Base-by-base conservation (phyloP, 2,888 invertebrate genomes). In the Busseola fusca region DNA sequence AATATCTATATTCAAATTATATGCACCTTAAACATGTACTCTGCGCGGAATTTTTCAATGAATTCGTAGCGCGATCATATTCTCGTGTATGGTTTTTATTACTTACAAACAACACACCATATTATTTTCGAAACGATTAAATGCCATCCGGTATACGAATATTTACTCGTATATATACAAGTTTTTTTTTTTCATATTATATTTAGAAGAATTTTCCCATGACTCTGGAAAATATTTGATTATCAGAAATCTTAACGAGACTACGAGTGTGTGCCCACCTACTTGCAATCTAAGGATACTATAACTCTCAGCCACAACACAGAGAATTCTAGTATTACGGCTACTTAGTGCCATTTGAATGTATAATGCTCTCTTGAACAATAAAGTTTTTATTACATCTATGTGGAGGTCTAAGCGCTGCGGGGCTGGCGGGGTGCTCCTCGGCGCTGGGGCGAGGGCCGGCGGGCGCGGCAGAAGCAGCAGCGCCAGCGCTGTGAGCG, bases 401-500 rank as follows among this genome's bases (percentile, higher is more conserved):
- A 85, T 67, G 37, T 88, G 89, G 12, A 78, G 58, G 54, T 91
- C 89, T n/a, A 90, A 87, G 34, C 86, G 86, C 14, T 84, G 87
- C 40, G 82, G 81, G 62, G 88, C 74, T 83, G 87, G 74, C 42
- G 82, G 84, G 58, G 83, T 80, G 86, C 73, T 86, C 82, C 84
- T 76, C 18, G 82, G 76, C 82, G 88, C 86, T 68, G 87, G 90
- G 74, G 88, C 86, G 81, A 89, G 88, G 79, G 92, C 88, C 74
- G 91, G 92, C 84, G 94, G 90, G 80, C 94, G 92, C 85, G 94
- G 93, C 87, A 95, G 92, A 87, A 95, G 91, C 91, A 96, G 92
- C 88, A 96, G 90, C 86, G 95, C 95, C 76, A 96, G 90, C 76
- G 95, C 96, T 54, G 96, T 94, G 84, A 96, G 90, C 86, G 87